Evolutionary conservation across 2,113 vertebrate genomes (phyloP).

Genomic region (Chitala chitala): DNA sequence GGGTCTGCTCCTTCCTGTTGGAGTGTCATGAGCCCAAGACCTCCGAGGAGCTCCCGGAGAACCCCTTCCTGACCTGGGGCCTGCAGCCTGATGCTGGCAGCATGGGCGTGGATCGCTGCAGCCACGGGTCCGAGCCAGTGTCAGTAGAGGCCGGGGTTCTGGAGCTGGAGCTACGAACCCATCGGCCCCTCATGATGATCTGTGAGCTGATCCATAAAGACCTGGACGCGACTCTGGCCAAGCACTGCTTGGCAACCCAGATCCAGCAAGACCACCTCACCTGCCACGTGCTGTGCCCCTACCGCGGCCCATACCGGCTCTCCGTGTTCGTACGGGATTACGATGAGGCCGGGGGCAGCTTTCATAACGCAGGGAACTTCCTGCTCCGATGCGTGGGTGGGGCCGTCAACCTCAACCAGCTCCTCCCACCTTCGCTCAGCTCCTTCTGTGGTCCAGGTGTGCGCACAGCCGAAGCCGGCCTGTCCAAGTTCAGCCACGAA

Average conservation of each 20-base stretch:
- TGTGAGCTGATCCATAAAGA: conserved; percentile 60
- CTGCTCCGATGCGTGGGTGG: conserved; percentile 56
- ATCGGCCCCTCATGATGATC: conserved; percentile 50
- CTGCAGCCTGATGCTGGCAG: conserved; percentile 48
- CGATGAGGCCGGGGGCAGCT: conserved; percentile 42
- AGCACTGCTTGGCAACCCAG: conserved; percentile 62
- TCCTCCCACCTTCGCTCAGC: conserved; percentile 62
- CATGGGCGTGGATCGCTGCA: conserved; percentile 56
- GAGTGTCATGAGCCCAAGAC: conserved; percentile 48
- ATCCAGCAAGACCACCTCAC: conserved; percentile 57
- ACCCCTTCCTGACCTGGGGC: conserved; percentile 69
- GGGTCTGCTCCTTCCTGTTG: conserved; percentile 71
- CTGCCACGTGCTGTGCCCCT: conserved; percentile 63
- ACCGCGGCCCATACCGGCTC: conserved; percentile 61
- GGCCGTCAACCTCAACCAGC: conserved; percentile 37
- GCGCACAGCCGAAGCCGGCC: conserved; percentile 50
- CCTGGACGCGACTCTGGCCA: conserved; percentile 48
- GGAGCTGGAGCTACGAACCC: conserved; percentile 53
- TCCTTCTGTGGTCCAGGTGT: conserved; percentile 61
- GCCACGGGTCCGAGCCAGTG: conserved; percentile 43
- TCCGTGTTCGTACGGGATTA: conserved; percentile 66
- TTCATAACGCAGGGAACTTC: conserved; percentile 66
- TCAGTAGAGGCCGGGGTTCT: conserved; percentile 48
- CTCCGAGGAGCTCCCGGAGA: conserved; percentile 56
- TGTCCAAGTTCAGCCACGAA: conserved; percentile 63